These are phyloP conservation scores for Desmophyllum pertusum DNA, from an alignment of 92 coral and sea anemone genomes.

Conservation along the genomic window DNA sequence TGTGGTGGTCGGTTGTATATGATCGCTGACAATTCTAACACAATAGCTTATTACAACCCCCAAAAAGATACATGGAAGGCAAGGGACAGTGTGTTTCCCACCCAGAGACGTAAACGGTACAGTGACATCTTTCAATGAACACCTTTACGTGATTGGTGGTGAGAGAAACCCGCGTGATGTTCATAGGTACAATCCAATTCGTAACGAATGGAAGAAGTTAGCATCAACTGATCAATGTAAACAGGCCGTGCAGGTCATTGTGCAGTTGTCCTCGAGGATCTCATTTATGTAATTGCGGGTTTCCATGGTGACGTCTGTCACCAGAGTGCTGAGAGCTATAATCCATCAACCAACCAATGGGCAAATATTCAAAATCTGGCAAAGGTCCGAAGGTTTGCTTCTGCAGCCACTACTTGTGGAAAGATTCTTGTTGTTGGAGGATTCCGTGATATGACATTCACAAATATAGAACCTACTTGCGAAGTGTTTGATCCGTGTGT, in stretches of 20 bases:
- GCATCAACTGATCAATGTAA: constrained; percentile 18
- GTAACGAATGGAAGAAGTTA: constrained; percentile 5
- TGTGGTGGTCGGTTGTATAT: background rate
- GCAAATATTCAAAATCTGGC: background rate
- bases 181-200: background rate
- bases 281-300: constrained; percentile 35
- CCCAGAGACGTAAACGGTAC: background rate
- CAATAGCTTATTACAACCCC: background rate
- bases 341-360: constrained; percentile 22
- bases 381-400: constrained; percentile 4
- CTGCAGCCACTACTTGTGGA: background rate
- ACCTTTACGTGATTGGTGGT: constrained; percentile 61
- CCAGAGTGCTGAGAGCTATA: constrained; percentile 18
- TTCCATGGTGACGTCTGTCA: background rate
- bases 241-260: constrained; percentile 19
- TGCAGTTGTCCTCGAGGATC: constrained; percentile 22
- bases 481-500: constrained; percentile 17
- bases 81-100: background rate
- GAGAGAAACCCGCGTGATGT: background rate
- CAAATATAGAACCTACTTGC: constrained; percentile 2
- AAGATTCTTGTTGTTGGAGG: too few relatives aligned
- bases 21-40: background rate
- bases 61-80: background rate
- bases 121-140: background rate
- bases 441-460: background rate